A percentile compares a stretch with the other conserved stretches of the same genome.
Evolutionary conservation across 2,797 vertebrate species (phyloP).

Genomic region (Anas capensis): DNA sequence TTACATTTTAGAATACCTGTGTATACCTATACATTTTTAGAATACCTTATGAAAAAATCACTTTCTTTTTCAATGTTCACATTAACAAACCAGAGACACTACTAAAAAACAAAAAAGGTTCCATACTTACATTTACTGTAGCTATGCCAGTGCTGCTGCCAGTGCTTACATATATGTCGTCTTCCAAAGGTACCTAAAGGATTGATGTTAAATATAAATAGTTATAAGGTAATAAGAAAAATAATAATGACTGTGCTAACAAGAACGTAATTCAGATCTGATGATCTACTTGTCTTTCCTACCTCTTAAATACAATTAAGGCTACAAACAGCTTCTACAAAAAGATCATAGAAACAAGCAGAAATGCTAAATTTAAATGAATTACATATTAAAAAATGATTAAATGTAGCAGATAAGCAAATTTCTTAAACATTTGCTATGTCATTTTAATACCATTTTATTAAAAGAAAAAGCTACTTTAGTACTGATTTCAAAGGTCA

Average conservation of each 20-base stretch:
- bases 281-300: background rate
- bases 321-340: background rate
- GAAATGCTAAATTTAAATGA: background rate
- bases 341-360: background rate
- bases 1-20: background rate
- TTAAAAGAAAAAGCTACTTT: background rate
- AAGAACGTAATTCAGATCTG: background rate
- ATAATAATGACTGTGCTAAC: background rate
- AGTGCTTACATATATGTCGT: conserved; percentile 84
- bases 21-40: no score
- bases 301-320: background rate
- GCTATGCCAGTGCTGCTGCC: conserved; percentile 86
- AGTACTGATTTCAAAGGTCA: background rate
- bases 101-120: background rate
- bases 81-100: background rate
- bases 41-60: background rate
- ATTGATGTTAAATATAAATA: background rate
- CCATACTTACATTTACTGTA: conserved; percentile 86
- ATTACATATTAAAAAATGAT: background rate
- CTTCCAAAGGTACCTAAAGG: conserved; percentile 81
- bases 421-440: background rate
- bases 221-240: rapidly evolving
- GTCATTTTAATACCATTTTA: background rate
- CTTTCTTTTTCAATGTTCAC: background rate
- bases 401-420: background rate